A percentile compares a stretch with the other conserved stretches of the same genome.
Conservation (phyloP, 2,888 invertebrate genomes). For the Pristionchus japonicus region DNA sequence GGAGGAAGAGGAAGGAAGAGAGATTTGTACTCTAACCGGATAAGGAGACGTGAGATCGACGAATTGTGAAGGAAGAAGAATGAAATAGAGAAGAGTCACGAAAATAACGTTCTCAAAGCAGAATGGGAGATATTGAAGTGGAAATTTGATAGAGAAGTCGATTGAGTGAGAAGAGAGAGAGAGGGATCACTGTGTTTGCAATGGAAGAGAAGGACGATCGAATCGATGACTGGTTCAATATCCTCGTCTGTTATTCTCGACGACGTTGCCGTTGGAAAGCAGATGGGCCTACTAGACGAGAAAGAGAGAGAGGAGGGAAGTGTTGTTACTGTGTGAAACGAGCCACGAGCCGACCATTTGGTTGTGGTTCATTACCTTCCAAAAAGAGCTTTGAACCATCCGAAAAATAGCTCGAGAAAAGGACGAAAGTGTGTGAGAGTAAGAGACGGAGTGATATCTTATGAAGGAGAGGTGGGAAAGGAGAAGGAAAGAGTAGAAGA, state of each 20-base stretch:
- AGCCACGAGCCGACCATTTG: too few species aligned
- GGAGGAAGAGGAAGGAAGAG: conserved; percentile 17
- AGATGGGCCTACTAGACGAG: neutral
- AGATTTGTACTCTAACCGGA: conserved; percentile 8
- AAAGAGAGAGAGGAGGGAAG: neutral
- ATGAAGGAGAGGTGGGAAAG: neutral
- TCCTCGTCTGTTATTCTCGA: neutral
- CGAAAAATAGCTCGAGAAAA: neutral
- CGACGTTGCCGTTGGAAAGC: neutral
- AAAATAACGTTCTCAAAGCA: neutral
- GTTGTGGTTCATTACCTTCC: neutral
- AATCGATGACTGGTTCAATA: neutral
- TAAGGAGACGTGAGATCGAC: neutral
- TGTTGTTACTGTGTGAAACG: neutral
- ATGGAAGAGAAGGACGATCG: neutral
- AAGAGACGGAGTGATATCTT: neutral
- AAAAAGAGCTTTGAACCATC: neutral
- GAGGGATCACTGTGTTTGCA: neutral
- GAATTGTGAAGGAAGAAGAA: neutral
- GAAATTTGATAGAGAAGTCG: neutral
- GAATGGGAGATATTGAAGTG: neutral
- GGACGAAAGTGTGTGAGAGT: neutral
- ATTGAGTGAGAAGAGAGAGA: neutral
- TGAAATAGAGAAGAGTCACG: neutral
- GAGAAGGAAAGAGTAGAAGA: neutral